phyloP scores from a whole-genome alignment of 2,797 vertebrate species.

The Sebastolobus altivelis region DNA sequence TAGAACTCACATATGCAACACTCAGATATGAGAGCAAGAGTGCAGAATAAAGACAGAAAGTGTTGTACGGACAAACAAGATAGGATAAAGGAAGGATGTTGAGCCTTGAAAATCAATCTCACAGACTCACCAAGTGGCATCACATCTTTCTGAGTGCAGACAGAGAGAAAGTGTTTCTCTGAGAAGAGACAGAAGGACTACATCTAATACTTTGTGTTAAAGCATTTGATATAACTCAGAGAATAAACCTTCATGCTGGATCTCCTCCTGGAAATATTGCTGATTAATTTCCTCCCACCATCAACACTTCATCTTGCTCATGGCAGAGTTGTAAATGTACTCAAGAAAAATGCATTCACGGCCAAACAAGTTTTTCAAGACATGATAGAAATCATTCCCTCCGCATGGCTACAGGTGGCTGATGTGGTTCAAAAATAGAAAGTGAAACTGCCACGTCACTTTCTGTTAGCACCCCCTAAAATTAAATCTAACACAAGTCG shows the following conservation, averaged over 20 bases:
- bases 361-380: not conserved
- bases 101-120: slow-evolving; percentile 23
- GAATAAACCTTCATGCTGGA: not conserved
- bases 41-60: not conserved
- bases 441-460: slow-evolving; percentile 56
- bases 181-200: not conserved
- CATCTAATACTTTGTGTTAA: slow-evolving; percentile 10
- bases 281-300: slow-evolving; percentile 7
- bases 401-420: slow-evolving; percentile 24
- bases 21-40: slow-evolving; percentile 4
- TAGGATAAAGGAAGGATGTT: slow-evolving; percentile 7
- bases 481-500: not conserved
- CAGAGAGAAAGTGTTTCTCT: slow-evolving; percentile 1
- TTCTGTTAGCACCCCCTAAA: slow-evolving; percentile 11
- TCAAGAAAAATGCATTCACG: not conserved
- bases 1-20: slow-evolving; percentile 37
- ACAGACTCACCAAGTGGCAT: slow-evolving; percentile 8
- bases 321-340: not conserved
- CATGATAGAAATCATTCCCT: not conserved
- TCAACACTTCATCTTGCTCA: not conserved
- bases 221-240: not conserved
- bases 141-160: slow-evolving; percentile 8
- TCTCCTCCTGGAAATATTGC: not conserved
- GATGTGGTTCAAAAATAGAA: slow-evolving; percentile 33
- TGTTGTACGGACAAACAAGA: not conserved